Evolutionary conservation across 2,888 invertebrate genomes (phyloP), one percentile per base, ranked within the genome.

Genomic region (Phyllotreta cruciferae): DNA sequence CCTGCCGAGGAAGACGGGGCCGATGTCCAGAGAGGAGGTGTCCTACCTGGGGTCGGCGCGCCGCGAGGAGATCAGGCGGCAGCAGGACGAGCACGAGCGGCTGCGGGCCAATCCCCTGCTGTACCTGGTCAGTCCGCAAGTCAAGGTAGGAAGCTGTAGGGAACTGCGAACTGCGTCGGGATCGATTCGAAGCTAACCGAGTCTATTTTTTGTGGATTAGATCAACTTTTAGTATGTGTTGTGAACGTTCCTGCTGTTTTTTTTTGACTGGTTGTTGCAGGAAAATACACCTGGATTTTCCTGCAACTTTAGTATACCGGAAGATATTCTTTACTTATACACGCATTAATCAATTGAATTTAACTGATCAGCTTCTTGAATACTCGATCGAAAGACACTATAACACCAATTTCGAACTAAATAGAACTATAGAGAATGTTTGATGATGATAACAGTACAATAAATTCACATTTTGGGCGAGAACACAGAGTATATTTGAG

Each of bases 71-170:
- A 87, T 98, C 73, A 89, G 97, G 77, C 87, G 94, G 74, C 92
- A 94, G 84, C 88, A 90, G 77, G 94, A 96, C 81, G 94, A 95
- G 83, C 88, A 91, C 71, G 96, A 97, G 83, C 89, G 94, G 82
- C 89, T 96, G 74, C 88, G 94, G 81, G 94, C 94, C 79, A 97
- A 97, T 85, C 97, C 97, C 77, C 87, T 98, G 77, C 89, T 97
- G 77, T 96, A 96, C 84, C 87, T 98, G 82, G 91, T 94, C 88
- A 96, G 95, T 91, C 97, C 97, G 79, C 93, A 94, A 87, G 93
- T 97, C 76, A 94, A 95, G 93, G 96, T 96, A 84, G 84, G 85
- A 34, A 6, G 36, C 9, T 39, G 42, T 24, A 49, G 14, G 34
- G 14, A 50, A 8, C 6, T 57, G 13, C 56, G 10, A 24, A 34